Percentiles rank a stretch among this genome's conserved stretches.
phyloP scores from a whole-genome alignment of 2,797 vertebrate genomes.

The Diceros bicornis region DNA sequence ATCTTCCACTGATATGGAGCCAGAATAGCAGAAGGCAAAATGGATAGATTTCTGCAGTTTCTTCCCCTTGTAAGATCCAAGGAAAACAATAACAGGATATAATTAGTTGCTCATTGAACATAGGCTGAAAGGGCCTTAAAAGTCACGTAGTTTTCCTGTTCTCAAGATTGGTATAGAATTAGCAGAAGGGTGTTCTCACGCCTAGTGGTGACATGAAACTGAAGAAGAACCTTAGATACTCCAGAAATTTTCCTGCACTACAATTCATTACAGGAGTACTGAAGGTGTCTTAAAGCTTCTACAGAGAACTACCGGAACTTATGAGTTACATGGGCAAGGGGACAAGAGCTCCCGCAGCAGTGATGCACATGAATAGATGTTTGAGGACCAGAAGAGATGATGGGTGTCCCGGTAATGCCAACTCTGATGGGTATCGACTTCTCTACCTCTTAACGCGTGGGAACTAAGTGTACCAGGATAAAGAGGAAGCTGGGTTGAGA shows the following conservation, averaged over 20 bases:
- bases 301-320: neutral
- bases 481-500: neutral
- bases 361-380: neutral
- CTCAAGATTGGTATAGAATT: neutral
- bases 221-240: neutral
- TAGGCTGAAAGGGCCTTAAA: neutral
- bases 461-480: neutral
- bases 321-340: too few species aligned
- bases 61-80: neutral
- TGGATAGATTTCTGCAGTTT: neutral
- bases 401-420: neutral
- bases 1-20: neutral
- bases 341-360: neutral
- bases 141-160: neutral
- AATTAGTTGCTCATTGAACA: neutral
- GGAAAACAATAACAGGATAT: neutral
- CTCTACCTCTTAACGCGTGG: neutral
- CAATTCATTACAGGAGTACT: neutral
- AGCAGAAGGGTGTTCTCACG: neutral
- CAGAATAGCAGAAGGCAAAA: neutral
- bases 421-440: neutral
- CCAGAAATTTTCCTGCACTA: neutral
- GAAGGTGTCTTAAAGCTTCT: neutral
- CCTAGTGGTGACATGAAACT: neutral
- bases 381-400: neutral